Percentiles rank a stretch among this genome's conserved stretches.
phyloP scores from a whole-genome alignment of 2,797 vertebrate species.

The Urosaurus nigricauda region DNA sequence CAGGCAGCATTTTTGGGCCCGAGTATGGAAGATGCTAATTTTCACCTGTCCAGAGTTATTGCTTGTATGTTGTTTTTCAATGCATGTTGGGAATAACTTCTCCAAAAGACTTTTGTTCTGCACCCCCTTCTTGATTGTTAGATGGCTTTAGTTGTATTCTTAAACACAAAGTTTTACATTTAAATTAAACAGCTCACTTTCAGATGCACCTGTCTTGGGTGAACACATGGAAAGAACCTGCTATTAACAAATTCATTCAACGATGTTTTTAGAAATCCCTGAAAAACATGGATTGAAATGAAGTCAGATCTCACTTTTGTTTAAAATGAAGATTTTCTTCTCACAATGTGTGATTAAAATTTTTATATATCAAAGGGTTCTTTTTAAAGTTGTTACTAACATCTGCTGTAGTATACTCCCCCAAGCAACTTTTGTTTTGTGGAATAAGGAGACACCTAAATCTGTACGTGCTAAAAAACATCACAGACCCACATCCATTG shows the following conservation, averaged over 20 bases:
- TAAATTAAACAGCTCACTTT: constrained; percentile 40
- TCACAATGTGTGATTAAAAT: constrained; percentile 43
- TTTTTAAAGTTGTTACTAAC: constrained; percentile 32
- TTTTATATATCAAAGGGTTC: constrained; percentile 31
- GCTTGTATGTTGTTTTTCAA: background rate
- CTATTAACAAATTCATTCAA: constrained; percentile 50
- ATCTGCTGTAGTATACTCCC: background rate
- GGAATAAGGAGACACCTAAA: background rate
- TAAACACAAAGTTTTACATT: constrained; percentile 20
- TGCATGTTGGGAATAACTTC: background rate
- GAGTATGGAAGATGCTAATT: background rate
- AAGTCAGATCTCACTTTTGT: constrained; percentile 58
- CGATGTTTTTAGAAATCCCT: constrained; percentile 42
- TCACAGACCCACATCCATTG: background rate
- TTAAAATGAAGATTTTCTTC: constrained; percentile 39
- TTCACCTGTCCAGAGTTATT: background rate
- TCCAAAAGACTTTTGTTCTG: background rate
- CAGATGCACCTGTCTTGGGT: constrained; percentile 11
- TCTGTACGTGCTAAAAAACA: background rate
- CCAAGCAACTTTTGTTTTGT: background rate
- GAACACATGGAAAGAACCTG: constrained; percentile 25
- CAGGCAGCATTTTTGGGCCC: background rate
- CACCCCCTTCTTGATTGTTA: constrained; percentile 19
- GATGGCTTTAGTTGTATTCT: constrained; percentile 53
- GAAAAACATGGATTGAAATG: constrained; percentile 57